A percentile compares a stretch with the other conserved stretches of the same genome.
phyloP scores from a whole-genome alignment of 2,888 invertebrate species.

The Epistrophe eligans region DNA sequence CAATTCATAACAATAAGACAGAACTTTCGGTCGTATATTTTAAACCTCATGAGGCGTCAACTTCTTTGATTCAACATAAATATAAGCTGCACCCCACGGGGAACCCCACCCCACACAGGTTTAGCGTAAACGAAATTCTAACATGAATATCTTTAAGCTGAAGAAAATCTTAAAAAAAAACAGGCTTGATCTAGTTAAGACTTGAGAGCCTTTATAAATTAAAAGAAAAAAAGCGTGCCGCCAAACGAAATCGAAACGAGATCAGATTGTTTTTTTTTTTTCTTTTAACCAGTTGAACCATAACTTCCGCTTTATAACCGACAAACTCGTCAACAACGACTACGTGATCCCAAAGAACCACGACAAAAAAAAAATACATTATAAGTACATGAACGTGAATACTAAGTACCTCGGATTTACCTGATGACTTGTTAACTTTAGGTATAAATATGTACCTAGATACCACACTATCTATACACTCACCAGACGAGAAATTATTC shows the following conservation, averaged over 20 bases:
- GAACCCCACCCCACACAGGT: constrained; percentile 44
- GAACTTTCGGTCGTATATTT: constrained; percentile 30
- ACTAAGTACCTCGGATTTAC: constrained; percentile 16
- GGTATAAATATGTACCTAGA: constrained; percentile 7
- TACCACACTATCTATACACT: not conserved
- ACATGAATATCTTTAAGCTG: not conserved
- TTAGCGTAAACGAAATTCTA: constrained; percentile 22
- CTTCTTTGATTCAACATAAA: constrained; percentile 22
- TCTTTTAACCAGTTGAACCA: constrained; percentile 63
- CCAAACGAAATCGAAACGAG: constrained; percentile 62
- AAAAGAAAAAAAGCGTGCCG: constrained; percentile 18
- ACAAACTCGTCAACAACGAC: constrained; percentile 17
- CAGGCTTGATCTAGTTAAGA: not conserved
- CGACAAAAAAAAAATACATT: not conserved
- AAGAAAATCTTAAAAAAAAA: constrained; percentile 9
- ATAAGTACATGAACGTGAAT: not conserved
- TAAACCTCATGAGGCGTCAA: constrained; percentile 58
- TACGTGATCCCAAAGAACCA: constrained; percentile 21
- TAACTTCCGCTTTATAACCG: constrained; percentile 62
- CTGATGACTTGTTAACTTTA: constrained; percentile 22
- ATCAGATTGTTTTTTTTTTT: constrained; percentile 41
- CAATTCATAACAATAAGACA: constrained; percentile 15
- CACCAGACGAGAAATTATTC: constrained; percentile 18
- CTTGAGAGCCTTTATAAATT: not conserved
- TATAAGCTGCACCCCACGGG: constrained; percentile 24